Evolutionary conservation across 2,888 invertebrate species (phyloP), one percentile per base, ranked within the genome.

Genomic region (Eupithecia subumbrata): DNA sequence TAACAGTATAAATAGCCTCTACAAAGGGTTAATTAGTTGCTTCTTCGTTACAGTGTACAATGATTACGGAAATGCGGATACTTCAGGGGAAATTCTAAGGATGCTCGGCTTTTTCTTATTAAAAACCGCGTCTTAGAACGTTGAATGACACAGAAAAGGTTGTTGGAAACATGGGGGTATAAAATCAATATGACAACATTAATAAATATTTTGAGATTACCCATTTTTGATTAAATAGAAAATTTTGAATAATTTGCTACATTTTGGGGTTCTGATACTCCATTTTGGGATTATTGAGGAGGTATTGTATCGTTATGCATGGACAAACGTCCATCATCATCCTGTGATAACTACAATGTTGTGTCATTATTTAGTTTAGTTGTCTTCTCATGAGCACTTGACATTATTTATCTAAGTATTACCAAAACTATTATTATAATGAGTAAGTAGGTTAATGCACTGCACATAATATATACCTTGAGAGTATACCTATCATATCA

Each of bases 1-100:
- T 63, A 64, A 60, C 74, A 76, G 64, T 69, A 63, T 60, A 69
- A 74, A 66, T 68, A 71, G 69, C 75, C 78, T 0, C 78, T 85
- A 85, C 80, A 78, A 78, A 80, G 81, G 82, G 81, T 83, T 86
- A 86, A 87, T 87, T 86, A 86, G 82, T 83, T 82, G 83, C 82
- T 82, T 74, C 81, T 83, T 84, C 84, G 81, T 83, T 84, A 84
- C 82, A 81, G 81, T 82, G 79, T 81, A 84, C 80, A 82, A 81
- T 85, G 85, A 85, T 77, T 75, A 72, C 73, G 72, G 80, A 72
- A 85, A 76, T 75, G 73, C 72, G 71, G 77, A 70, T 77, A 75
- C 71, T 76, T 80, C 76, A 71, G 16, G 66, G 72, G 72, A 76
- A 72, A 75, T 76, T 79, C 71, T 79, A 78, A 72, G 69, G 73